phyloP scores from a whole-genome alignment of 2,888 invertebrate genomes.

The Chesias legatella region DNA sequence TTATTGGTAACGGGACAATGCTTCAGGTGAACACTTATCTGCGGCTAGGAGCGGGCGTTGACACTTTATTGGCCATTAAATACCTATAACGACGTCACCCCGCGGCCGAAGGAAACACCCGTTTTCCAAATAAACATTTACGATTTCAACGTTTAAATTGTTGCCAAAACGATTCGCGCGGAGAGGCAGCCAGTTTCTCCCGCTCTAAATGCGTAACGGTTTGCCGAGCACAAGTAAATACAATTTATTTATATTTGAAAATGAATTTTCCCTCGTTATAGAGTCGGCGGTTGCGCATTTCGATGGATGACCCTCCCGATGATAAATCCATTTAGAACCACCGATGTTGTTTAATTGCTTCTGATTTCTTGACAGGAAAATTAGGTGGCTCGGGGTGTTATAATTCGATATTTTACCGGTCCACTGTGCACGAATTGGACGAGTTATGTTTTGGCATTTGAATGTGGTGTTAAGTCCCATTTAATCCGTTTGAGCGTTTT shows the following conservation, averaged over 20 bases:
- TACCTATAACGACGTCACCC: constrained; percentile 69
- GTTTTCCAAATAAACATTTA: constrained; percentile 74
- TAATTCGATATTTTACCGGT: constrained; percentile 5
- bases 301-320: constrained; percentile 45
- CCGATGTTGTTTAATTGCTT: constrained; percentile 2
- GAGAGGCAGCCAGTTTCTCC: constrained; percentile 52
- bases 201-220: constrained; percentile 66
- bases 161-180: constrained; percentile 71
- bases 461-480: constrained; percentile 43
- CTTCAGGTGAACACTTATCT: constrained; percentile 65
- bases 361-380: constrained; percentile 10
- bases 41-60: constrained; percentile 55
- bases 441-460: constrained; percentile 34
- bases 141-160: constrained; percentile 71
- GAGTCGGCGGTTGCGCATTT: constrained; percentile 52
- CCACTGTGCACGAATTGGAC: constrained; percentile 18
- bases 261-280: constrained; percentile 67
- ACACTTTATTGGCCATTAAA: constrained; percentile 76
- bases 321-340: constrained; percentile 28
- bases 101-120: constrained; percentile 57
- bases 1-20: constrained; percentile 31
- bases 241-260: constrained; percentile 75
- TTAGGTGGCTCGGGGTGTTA: constrained; percentile 1
- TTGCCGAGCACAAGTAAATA: constrained; percentile 70
- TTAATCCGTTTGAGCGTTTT: constrained; percentile 48